phyloP scores from a whole-genome alignment of 2,113 vertebrate species.

The Periophthalmodon schlosseri region DNA sequence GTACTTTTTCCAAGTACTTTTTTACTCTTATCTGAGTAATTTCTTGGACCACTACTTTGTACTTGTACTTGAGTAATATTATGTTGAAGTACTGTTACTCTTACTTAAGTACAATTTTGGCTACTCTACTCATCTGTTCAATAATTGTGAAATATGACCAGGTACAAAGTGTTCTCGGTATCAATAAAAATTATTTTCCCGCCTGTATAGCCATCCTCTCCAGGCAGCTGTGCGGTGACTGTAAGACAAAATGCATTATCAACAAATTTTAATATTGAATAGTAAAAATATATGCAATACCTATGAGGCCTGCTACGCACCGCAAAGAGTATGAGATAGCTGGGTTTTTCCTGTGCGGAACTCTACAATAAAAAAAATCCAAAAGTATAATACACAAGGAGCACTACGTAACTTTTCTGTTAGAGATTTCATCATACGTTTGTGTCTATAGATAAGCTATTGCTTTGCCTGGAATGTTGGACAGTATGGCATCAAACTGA shows the following conservation, averaged over 20 bases:
- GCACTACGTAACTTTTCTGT: no score
- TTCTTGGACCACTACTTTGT: no score
- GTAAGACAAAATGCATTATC: constrained; percentile 9
- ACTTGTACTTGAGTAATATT: no score
- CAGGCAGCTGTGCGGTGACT: constrained; percentile 96
- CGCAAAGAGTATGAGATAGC: constrained; percentile 95
- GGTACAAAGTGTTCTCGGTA: constrained; percentile 99
- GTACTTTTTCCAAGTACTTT: no score
- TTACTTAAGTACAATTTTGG: no score
- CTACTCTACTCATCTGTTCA: no score
- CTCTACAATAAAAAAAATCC: constrained; percentile 77
- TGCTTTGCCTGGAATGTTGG: no score
- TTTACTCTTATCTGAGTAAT: no score
- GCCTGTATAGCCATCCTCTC: constrained; percentile 87
- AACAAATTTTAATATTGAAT: neutral
- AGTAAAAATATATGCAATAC: neutral
- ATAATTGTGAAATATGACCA: constrained; percentile 14
- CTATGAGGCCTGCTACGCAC: constrained; percentile 72
- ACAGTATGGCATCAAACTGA: no score
- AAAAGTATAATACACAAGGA: neutral
- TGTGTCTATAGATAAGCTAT: no score
- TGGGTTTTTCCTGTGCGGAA: constrained; percentile 98
- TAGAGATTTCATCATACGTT: no score
- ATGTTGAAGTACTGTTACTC: no score
- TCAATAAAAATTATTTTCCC: constrained; percentile 98